phyloP scores from a whole-genome alignment of 2,113 vertebrate species.

The Rousettus leschenaultii region DNA sequence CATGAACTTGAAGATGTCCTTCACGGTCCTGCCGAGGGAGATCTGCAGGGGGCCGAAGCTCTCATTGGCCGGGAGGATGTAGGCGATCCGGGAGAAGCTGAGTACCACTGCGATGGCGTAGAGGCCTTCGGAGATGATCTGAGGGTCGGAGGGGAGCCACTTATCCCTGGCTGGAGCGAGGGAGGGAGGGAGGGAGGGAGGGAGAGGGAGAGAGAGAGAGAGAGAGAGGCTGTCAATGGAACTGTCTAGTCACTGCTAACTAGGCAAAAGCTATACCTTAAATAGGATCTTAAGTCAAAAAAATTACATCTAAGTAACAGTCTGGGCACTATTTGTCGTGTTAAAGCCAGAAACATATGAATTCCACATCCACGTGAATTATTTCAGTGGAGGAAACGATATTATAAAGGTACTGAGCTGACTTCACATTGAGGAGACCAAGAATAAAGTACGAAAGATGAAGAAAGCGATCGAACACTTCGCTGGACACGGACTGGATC shows the following conservation, averaged over 20 bases:
- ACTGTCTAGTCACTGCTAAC: constrained; percentile 32
- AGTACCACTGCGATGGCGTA: constrained; percentile 93
- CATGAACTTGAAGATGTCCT: constrained; percentile 97
- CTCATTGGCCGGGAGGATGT: constrained; percentile 94
- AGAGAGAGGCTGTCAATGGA: constrained; percentile 45
- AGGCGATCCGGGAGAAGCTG: constrained; percentile 92
- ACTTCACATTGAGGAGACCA: neutral
- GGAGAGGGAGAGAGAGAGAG: neutral
- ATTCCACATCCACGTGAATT: neutral
- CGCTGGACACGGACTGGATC: neutral
- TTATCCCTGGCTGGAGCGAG: constrained; percentile 88
- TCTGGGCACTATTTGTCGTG: neutral
- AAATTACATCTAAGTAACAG: neutral
- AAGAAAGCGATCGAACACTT: neutral
- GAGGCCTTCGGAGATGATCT: constrained; percentile 93
- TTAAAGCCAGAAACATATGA: constrained; percentile 31
- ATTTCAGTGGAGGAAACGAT: neutral
- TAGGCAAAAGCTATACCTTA: neutral
- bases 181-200: neutral
- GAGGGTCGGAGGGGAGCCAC: constrained; percentile 93
- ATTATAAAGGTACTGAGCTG: neutral
- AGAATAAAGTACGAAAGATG: neutral
- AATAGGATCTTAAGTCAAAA: neutral
- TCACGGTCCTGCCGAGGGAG: constrained; percentile 92
- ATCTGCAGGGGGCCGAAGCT: constrained; percentile 95